Base-by-base conservation (phyloP, 2,888 invertebrate genomes). In the Drosophila sordidula region DNA sequence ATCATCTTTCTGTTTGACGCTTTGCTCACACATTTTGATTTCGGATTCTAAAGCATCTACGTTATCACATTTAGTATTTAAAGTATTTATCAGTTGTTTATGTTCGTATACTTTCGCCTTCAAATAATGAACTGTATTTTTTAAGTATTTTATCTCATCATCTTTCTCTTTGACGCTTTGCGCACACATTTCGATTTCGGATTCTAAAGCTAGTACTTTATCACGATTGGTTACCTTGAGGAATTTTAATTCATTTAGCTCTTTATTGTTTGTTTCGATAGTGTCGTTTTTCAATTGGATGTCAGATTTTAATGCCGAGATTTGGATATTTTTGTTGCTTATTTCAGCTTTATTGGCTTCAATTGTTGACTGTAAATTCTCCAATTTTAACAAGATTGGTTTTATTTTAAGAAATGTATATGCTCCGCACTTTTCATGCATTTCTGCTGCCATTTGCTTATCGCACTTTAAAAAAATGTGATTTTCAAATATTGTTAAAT, bases 341-440 rank as follows among this genome's bases (percentile, higher is more conserved):
- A n/a, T 14, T 44, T 34, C 6, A 4, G 12, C 1, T 34, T 4
- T n/a, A 6, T 44, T 4, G 6, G 9, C 14, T 6, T 44, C 22
- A 32, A 22, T 22, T 34, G 6, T 46, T 8, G 29, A 6, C 25
- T 34, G 6, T 0, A 16, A 6, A 5, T 25, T 32, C 3, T 41
- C 11, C 5, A 61, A 18, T 6, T 52, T 38, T 1, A 52, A 4
- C 2, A 59, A 11, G 12, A 61, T 46, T n/a, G 56, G 46, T n/a
- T 47, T 62, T 11, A 56, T 56, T 34, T 25, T 25, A 8, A 34
- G 11, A 26, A 4, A 56, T 12, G 56, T 11, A 34, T 62, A 55
- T 2, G 18, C 32, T 0, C 29, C 38, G 9, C 38, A 58, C 9
- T 50, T 59, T 8, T 32, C 61, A 39, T 45, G 59, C 36, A 59